These are phyloP conservation scores for Bibio marci DNA, from an alignment of 2,888 invertebrate genomes.

Conservation along the genomic window DNA sequence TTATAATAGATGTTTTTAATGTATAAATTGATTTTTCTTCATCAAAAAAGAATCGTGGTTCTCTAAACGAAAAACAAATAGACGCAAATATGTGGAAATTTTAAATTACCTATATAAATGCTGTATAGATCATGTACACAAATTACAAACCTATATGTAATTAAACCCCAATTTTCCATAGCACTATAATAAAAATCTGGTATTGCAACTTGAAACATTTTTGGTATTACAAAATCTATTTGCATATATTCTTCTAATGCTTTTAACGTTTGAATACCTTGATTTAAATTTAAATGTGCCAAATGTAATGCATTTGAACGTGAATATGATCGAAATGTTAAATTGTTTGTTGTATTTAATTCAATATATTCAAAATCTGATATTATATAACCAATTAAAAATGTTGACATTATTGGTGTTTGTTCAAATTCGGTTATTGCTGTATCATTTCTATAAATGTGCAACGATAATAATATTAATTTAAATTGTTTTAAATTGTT, in stretches of 20 bases:
- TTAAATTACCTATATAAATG: too few species aligned
- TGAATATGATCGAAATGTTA: constrained; percentile 21
- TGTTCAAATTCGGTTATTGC: constrained; percentile 34
- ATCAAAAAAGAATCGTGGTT: not conserved
- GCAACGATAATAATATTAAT: too few species aligned
- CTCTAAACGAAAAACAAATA: not conserved
- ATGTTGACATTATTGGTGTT: constrained; percentile 46
- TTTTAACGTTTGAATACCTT: constrained; percentile 40
- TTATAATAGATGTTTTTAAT: constrained; percentile 22
- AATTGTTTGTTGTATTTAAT: constrained; percentile 18
- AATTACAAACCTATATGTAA: constrained; percentile 46
- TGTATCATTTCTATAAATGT: constrained; percentile 8
- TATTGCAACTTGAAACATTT: constrained; percentile 42
- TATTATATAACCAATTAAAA: constrained; percentile 64
- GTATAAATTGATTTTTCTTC: not conserved
- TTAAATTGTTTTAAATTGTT: too few species aligned
- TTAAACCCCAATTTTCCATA: constrained; percentile 62
- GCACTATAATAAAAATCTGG: constrained; percentile 64
- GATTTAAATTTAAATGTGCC: constrained; percentile 33
- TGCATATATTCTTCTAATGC: constrained; percentile 15
- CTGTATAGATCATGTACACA: too few species aligned
- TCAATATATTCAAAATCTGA: constrained; percentile 31
- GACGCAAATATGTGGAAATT: too few species aligned
- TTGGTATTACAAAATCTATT: constrained; percentile 31
- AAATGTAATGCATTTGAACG: constrained; percentile 22